Percentiles rank a stretch among this genome's conserved stretches.
Conservation (phyloP, 92 coral and sea anemone species). For the Muricea muricata region DNA sequence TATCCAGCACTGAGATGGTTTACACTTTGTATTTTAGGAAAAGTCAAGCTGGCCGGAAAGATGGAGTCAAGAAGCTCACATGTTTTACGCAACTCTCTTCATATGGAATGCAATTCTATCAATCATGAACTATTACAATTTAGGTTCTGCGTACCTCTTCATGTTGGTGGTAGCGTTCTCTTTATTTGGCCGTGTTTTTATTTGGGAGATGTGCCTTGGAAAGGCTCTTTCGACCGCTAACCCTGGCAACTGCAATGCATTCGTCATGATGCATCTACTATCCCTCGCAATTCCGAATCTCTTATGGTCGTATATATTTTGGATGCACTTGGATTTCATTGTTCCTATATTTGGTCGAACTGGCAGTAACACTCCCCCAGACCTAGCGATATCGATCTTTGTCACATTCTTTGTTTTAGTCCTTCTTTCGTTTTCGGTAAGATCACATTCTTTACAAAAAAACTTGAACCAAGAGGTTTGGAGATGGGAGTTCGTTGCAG, state of each 20-base stretch:
- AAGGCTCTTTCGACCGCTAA: conserved; percentile 17
- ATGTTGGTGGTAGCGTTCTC: conserved; percentile 79
- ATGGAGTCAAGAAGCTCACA: conserved; percentile 67
- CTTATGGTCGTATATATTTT: conserved; percentile 65
- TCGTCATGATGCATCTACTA: conserved; percentile 60
- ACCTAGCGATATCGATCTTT: conserved; percentile 75
- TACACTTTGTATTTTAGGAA: too few species aligned
- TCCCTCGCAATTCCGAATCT: conserved; percentile 67
- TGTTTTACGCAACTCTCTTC: conserved; percentile 78
- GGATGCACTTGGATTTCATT: conserved; percentile 71
- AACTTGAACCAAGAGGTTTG: neutral
- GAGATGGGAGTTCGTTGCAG: neutral
- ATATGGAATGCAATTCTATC: conserved; percentile 82
- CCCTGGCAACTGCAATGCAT: conserved; percentile 34
- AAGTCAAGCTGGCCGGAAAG: conserved; percentile 24
- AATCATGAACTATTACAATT: conserved; percentile 75
- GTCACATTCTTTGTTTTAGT: conserved; percentile 67
- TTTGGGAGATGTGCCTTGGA: conserved; percentile 77
- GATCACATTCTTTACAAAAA: conserved; percentile 12
- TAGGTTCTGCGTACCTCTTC: conserved; percentile 91
- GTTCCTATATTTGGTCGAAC: conserved; percentile 89
- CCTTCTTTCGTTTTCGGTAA: conserved; percentile 85
- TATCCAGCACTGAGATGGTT: too few species aligned
- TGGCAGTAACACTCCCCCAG: conserved; percentile 83
- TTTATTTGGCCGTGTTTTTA: conserved; percentile 68